Evolutionary conservation across 1,140 invertebrate species (phyloP).

Genomic region (Nixonia krombeini): DNA sequence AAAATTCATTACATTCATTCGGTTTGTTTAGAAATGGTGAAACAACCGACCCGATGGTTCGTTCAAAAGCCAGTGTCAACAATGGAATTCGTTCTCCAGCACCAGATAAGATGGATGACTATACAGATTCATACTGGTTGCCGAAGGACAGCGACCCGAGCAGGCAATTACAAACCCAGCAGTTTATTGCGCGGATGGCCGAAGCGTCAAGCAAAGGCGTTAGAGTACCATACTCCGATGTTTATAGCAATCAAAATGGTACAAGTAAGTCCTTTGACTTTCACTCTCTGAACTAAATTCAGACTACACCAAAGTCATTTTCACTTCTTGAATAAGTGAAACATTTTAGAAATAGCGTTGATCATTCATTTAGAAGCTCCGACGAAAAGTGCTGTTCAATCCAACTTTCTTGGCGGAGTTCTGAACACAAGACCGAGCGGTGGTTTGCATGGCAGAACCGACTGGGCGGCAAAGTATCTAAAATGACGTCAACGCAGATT

Average conservation of each 20-base stretch:
- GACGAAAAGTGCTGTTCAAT: constrained; percentile 58
- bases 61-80: constrained; percentile 45
- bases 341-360: background rate
- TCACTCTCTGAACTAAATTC: background rate
- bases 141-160: constrained; percentile 56
- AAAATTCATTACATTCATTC: constrained; percentile 13
- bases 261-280: constrained; percentile 49
- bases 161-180: constrained; percentile 74
- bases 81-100: constrained; percentile 22
- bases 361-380: constrained; percentile 46
- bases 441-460: constrained; percentile 72
- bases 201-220: constrained; percentile 64
- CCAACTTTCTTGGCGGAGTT: constrained; percentile 60
- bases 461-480: constrained; percentile 77
- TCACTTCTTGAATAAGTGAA: background rate
- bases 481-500: constrained; percentile 55
- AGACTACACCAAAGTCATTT: too few species aligned
- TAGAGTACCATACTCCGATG: constrained; percentile 64
- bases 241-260: constrained; percentile 59
- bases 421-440: constrained; percentile 65
- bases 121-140: constrained; percentile 56
- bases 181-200: constrained; percentile 75
- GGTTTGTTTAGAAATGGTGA: constrained; percentile 56
- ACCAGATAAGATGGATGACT: constrained; percentile 52
- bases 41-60: constrained; percentile 44